phyloP scores from a whole-genome alignment of 2,113 vertebrate genomes.

The Dicerorhinus sumatrensis region DNA sequence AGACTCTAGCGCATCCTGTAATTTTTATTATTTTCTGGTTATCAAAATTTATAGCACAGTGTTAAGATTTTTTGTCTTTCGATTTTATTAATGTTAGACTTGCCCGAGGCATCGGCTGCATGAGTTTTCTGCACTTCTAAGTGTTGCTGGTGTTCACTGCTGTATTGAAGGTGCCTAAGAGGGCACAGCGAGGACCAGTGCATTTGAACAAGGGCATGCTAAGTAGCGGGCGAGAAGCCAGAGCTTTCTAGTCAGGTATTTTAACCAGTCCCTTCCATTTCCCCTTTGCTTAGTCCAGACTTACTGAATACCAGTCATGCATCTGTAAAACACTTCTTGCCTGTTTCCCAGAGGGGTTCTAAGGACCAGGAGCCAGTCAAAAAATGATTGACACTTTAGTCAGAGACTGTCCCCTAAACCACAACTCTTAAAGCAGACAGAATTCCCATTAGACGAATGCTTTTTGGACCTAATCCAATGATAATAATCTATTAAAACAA shows the following conservation, averaged over 20 bases:
- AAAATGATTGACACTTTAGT: slow-evolving; percentile 82
- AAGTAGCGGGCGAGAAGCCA: neutral
- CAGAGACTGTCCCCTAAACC: slow-evolving; percentile 67
- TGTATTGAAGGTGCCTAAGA: neutral
- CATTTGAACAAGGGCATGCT: slow-evolving; percentile 36
- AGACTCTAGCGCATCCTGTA: neutral
- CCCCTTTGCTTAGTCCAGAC: slow-evolving; percentile 8
- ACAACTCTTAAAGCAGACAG: slow-evolving; percentile 76
- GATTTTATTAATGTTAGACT: neutral
- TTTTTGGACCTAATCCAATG: slow-evolving; percentile 81
- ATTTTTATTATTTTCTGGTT: slow-evolving; percentile 30
- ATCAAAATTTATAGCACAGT: neutral
- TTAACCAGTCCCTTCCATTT: neutral
- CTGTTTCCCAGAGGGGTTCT: slow-evolving; percentile 69
- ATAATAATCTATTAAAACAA: slow-evolving; percentile 82
- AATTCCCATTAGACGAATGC: slow-evolving; percentile 77
- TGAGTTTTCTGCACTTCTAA: neutral
- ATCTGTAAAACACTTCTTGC: slow-evolving; percentile 76
- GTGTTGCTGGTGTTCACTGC: neutral
- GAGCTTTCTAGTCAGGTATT: slow-evolving; percentile 48
- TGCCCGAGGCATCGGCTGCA: neutral
- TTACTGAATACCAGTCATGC: slow-evolving; percentile 20
- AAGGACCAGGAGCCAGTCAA: slow-evolving; percentile 63
- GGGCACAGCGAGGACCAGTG: neutral
- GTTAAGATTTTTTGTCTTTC: neutral